Percentiles rank a stretch among this genome's conserved stretches.
Conservation (phyloP, 1,140 invertebrate genomes). For the Drosophila littoralis region DNA sequence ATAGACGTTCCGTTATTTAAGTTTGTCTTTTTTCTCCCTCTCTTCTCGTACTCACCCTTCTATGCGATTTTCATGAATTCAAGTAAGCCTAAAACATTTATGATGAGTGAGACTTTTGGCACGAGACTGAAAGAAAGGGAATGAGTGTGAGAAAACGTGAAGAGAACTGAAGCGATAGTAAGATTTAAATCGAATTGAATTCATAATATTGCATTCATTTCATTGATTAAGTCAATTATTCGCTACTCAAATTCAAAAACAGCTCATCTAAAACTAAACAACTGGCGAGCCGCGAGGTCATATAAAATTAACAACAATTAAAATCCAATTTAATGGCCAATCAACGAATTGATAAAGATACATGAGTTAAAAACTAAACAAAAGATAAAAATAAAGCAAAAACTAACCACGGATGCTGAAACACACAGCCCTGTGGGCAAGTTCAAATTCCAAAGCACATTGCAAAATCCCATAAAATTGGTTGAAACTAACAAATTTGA, state of each 20-base stretch:
- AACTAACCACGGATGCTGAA: conserved; percentile 15
- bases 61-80: neutral
- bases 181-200: neutral
- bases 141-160: neutral
- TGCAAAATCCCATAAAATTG: conserved; percentile 42
- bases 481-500: conserved; percentile 49
- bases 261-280: conserved; percentile 5
- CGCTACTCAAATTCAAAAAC: neutral
- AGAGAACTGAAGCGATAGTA: neutral
- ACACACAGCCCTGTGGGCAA: conserved; percentile 18
- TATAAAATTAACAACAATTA: conserved; percentile 45
- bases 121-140: neutral
- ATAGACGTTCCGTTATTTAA: too few species aligned
- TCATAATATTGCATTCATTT: neutral
- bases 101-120: too few species aligned
- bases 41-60: neutral
- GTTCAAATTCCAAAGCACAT: conserved; percentile 15
- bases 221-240: neutral
- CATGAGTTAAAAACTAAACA: conserved; percentile 1
- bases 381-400: neutral
- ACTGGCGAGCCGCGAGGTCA: conserved; percentile 50
- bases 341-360: conserved; percentile 38
- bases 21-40: neutral
- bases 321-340: conserved; percentile 65
- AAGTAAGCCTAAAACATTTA: neutral